phyloP scores from a whole-genome alignment of 2,888 invertebrate genomes.

The Eupeodes latifasciatus region DNA sequence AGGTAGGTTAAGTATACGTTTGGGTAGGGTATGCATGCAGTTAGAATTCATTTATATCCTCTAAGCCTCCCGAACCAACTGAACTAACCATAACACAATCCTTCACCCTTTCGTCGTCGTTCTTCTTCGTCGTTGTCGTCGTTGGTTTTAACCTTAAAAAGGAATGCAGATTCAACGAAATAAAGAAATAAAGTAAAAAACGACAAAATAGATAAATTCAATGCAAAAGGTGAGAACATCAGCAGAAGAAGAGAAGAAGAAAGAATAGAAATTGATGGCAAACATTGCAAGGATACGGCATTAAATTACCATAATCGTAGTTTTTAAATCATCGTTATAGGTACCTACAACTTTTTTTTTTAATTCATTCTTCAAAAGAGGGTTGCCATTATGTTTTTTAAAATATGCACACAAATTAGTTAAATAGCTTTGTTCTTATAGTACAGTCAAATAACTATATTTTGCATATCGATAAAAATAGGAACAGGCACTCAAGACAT shows the following conservation, averaged over 20 bases:
- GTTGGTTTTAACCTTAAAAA: conserved; percentile 26
- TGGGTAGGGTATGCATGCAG: neutral
- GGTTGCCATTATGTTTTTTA: neutral
- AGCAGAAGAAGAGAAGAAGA: conserved; percentile 45
- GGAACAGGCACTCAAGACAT: too few relatives aligned
- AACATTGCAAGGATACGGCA: conserved; percentile 72
- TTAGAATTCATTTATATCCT: conserved; percentile 45
- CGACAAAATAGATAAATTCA: neutral
- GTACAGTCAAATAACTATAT: too few relatives aligned
- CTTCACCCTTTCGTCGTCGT: neutral
- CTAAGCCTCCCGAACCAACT: conserved; percentile 33
- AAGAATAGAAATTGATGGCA: conserved; percentile 72
- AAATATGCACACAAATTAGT: too few relatives aligned
- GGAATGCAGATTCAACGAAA: conserved; percentile 56
- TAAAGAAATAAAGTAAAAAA: conserved; percentile 10
- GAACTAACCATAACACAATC: too few relatives aligned
- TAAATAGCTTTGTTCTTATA: too few relatives aligned
- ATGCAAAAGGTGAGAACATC: conserved; percentile 67
- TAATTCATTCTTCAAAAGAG: neutral
- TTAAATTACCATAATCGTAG: conserved; percentile 75
- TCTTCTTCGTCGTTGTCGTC: neutral
- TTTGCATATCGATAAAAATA: too few relatives aligned
- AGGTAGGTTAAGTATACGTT: too few relatives aligned
- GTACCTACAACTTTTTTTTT: conserved; percentile 45
- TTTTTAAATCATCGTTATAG: conserved; percentile 76